A percentile compares a stretch with the other conserved stretches of the same genome.
These are phyloP conservation scores for Dioctria rufipes DNA, from an alignment of 2,888 invertebrate genomes.

Conservation along the genomic window DNA sequence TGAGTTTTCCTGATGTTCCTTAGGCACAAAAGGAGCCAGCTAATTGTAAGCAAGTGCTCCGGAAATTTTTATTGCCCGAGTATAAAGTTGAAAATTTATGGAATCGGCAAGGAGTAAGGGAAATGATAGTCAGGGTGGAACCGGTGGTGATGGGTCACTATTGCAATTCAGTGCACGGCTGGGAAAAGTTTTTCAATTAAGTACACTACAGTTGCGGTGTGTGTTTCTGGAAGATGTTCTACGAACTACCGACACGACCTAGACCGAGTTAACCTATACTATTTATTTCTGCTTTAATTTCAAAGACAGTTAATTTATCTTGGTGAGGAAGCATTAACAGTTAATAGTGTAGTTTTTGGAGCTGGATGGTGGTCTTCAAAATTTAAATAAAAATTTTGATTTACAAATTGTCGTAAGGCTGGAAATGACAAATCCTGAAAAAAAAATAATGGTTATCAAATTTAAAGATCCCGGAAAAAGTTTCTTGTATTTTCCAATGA, in stretches of 20 bases:
- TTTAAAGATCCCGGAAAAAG: too few relatives aligned
- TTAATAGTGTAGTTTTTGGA: too few relatives aligned
- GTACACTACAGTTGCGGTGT: constrained; percentile 31
- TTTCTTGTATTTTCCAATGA: too few relatives aligned
- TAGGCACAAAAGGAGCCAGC: constrained; percentile 39
- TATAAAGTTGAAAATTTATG: constrained; percentile 45
- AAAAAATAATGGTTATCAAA: too few relatives aligned
- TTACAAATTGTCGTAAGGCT: too few relatives aligned
- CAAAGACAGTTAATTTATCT: constrained; percentile 50
- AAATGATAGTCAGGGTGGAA: not conserved
- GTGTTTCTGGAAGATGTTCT: constrained; percentile 22
- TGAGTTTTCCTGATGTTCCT: constrained; percentile 38
- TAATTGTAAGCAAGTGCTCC: constrained; percentile 47
- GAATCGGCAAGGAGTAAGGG: not conserved
- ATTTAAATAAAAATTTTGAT: too few relatives aligned
- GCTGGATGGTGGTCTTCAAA: too few relatives aligned
- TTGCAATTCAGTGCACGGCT: constrained; percentile 25
- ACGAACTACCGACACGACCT: constrained; percentile 2
- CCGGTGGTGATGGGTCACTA: not conserved
- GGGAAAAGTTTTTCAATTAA: constrained; percentile 42
- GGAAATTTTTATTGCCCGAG: constrained; percentile 41
- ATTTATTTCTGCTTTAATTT: constrained; percentile 43
- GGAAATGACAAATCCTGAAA: too few relatives aligned
- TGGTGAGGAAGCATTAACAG: not conserved
- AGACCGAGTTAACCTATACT: constrained; percentile 24